Percentiles rank a stretch among this genome's conserved stretches.
Conservation (phyloP, 1,140 invertebrate species). For the Leptonema lineaticorne region DNA sequence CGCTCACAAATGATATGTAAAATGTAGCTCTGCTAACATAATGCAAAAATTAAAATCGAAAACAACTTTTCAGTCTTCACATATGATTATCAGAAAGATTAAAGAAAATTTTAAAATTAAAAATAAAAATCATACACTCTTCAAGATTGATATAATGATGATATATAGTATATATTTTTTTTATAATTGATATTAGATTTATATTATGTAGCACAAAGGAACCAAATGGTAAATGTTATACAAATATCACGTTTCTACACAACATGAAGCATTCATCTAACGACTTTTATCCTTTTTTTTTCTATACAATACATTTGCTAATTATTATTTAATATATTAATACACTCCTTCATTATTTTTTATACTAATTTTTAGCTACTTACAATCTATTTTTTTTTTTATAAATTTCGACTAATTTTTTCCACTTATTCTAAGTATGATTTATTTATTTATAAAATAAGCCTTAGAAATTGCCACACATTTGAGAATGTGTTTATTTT, state of each 20-base stretch:
- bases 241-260: slow-evolving; percentile 39
- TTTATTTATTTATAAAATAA: slow-evolving; percentile 12
- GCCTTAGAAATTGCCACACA: slow-evolving; percentile 1
- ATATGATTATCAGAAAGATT: slow-evolving; percentile 1
- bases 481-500: neutral
- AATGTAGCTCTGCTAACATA: neutral
- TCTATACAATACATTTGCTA: slow-evolving; percentile 26
- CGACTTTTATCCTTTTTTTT: too few species aligned
- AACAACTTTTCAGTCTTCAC: slow-evolving; percentile 26
- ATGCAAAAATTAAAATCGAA: slow-evolving; percentile 1
- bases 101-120: neutral
- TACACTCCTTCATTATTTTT: too few species aligned
- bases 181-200: neutral
- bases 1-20: slow-evolving; percentile 2
- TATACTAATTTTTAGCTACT: slow-evolving; percentile 27
- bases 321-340: slow-evolving; percentile 30
- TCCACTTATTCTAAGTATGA: too few species aligned
- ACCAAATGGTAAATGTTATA: neutral
- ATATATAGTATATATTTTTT: neutral
- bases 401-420: slow-evolving; percentile 9
- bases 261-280: slow-evolving; percentile 37
- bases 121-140: too few species aligned
- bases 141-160: too few species aligned
- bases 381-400: slow-evolving; percentile 10
- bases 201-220: neutral